phyloP scores from a whole-genome alignment of 2,888 invertebrate species.

The Drosophila paranaensis region DNA sequence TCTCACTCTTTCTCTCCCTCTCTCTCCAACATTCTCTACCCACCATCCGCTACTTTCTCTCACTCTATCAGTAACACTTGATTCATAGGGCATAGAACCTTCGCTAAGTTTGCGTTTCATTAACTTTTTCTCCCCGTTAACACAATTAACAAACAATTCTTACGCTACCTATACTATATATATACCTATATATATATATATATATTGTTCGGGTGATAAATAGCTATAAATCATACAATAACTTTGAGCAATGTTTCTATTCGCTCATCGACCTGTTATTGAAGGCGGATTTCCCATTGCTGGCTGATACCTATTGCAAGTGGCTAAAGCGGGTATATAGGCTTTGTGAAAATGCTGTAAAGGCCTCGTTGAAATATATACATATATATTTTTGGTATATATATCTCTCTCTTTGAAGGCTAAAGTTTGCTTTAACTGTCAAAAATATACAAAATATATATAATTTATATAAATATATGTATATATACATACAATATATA shows the following conservation, averaged over 20 bases:
- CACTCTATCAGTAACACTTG: too few relatives aligned
- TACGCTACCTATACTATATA: constrained; percentile 1
- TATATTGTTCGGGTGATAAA: constrained; percentile 11
- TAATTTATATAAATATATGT: not conserved
- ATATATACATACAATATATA: not conserved
- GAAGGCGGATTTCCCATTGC: constrained; percentile 1
- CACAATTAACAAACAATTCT: constrained; percentile 1
- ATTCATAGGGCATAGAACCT: not conserved
- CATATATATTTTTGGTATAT: too few relatives aligned
- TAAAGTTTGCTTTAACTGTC: not conserved
- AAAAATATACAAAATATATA: not conserved
- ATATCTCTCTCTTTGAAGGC: too few relatives aligned
- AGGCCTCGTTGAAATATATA: too few relatives aligned
- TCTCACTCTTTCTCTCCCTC: too few relatives aligned
- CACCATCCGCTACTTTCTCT: too few relatives aligned
- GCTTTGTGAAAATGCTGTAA: too few relatives aligned
- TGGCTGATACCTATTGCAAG: not conserved
- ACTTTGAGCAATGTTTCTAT: not conserved
- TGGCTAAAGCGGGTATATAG: not conserved
- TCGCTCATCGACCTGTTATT: constrained; percentile 1
- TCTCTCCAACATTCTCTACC: too few relatives aligned
- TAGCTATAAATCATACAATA: constrained; percentile 3
- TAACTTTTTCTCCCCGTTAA: not conserved
- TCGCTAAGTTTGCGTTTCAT: not conserved
- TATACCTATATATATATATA: not conserved